Base-by-base conservation (phyloP, 2,797 vertebrate genomes). In the Paedocypris micromegethes region DNA sequence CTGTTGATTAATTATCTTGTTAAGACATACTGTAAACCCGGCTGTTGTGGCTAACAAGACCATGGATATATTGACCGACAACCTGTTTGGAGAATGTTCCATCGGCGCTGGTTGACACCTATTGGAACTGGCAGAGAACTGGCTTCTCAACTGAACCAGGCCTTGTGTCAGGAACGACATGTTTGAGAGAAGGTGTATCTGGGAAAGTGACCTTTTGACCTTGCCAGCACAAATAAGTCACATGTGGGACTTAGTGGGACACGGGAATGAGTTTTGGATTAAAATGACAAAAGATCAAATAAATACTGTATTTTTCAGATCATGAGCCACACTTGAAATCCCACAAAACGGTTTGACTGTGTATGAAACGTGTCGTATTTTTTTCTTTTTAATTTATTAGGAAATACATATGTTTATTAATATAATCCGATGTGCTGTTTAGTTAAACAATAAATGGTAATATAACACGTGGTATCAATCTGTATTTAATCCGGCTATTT, bases 1-100 rank as follows among this genome's bases (percentile, higher is more conserved):
- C 46, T 77, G 80, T 72, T 80, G 82, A 77, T 72, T 81, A 68
- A 73, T 82, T 76, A 75, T 75, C 78, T 83, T 59, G n/a, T 81
- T 76, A 80, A 58, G 57, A 41, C 59, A 1, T 54, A 50, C n/a
- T 8, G 40, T 42, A 4, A 64, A 9, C 5, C 60, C 40, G 43
- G 66, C 52, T 71, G 61, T 67, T 78, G 76, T 64, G 52, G 70
- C 67, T 62, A 74, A 68, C 8, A 82, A 58, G 65, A 55, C 76
- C 67, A 80, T 78, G 68, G 58, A 63, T 60, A 43, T 58, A 72
- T 57, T 72, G 70, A 79, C 5, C 6, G 23, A 53, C 82, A 73
- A 9, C 53, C 40, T 76, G 54, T 73, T 61, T 56, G 51, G 73
- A 23, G 68, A 45, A 72, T 7, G 23, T 42, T 53, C 58, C 60